Conservation (phyloP, 2,888 invertebrate species). For the Phaedon cochleariae region DNA sequence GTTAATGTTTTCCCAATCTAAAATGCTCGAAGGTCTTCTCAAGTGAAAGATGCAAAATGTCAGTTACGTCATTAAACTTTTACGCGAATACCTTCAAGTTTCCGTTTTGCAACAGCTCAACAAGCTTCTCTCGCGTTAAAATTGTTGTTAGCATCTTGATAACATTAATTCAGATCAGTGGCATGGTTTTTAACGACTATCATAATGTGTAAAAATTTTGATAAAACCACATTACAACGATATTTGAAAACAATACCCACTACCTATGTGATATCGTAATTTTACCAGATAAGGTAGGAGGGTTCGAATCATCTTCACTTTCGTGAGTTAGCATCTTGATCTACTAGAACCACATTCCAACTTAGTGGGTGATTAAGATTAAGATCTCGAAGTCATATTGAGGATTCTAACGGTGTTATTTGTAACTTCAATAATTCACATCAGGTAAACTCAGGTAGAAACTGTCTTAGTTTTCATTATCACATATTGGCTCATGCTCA, state of each 20-base stretch:
- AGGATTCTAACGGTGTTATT: conserved; percentile 9
- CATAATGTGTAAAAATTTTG: not conserved
- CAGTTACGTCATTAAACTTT: conserved; percentile 45
- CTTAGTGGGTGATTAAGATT: not conserved
- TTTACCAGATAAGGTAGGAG: no score
- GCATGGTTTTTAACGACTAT: conserved; percentile 9
- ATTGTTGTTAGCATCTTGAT: conserved; percentile 20
- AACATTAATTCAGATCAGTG: conserved; percentile 19
- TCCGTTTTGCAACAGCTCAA: no score
- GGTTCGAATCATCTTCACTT: not conserved
- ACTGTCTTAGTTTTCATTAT: not conserved
- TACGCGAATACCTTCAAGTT: conserved; percentile 26
- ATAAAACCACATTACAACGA: no score
- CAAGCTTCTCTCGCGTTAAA: conserved; percentile 23
- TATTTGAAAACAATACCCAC: no score
- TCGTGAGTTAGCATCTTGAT: not conserved
- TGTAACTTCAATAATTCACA: conserved; percentile 3
- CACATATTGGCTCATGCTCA: not conserved
- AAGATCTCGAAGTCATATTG: conserved; percentile 8
- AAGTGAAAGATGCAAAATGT: conserved; percentile 46
- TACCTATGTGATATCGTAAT: no score
- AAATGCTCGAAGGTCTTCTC: conserved; percentile 33
- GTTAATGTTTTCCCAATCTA: conserved; percentile 4
- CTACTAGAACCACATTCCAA: not conserved
- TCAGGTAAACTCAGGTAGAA: conserved; percentile 12